Percentiles rank a stretch among this genome's conserved stretches.
These are phyloP conservation scores for Halichondria panicea DNA, from an alignment of 37 sponge, comb jelly and placozoan species.

Conservation along the genomic window DNA sequence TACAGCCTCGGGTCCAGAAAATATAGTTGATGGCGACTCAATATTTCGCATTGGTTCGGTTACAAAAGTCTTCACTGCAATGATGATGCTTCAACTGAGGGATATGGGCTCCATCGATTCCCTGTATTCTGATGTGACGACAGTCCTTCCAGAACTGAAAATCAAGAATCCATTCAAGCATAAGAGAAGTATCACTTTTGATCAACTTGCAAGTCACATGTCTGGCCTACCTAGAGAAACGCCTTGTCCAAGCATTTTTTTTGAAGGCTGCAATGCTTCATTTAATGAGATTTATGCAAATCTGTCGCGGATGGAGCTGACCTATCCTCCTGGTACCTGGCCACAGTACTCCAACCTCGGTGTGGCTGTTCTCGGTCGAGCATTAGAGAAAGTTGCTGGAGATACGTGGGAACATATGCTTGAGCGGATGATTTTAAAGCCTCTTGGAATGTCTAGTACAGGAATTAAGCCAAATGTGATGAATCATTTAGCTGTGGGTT, in stretches of 20 bases:
- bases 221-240: constrained; percentile 62
- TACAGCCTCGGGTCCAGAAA: not conserved
- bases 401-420: constrained; percentile 62
- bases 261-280: constrained; percentile 44
- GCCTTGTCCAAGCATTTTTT: constrained; percentile 57
- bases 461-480: constrained; percentile 40
- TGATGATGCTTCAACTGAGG: constrained; percentile 56
- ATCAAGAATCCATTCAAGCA: constrained; percentile 71
- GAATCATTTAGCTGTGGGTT: constrained; percentile 60
- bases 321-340: constrained; percentile 57
- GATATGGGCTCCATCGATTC: constrained; percentile 44
- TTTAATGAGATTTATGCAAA: constrained; percentile 35
- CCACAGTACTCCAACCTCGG: constrained; percentile 81
- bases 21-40: constrained; percentile 11
- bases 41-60: constrained; percentile 74
- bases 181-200: constrained; percentile 55
- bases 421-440: constrained; percentile 28
- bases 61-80: constrained; percentile 68
- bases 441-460: constrained; percentile 55
- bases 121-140: constrained; percentile 50
- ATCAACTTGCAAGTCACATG: constrained; percentile 77
- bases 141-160: constrained; percentile 38
- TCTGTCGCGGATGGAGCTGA: constrained; percentile 31
- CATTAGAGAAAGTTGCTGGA: not conserved
- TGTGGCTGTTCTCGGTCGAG: constrained; percentile 64